Base-by-base conservation (phyloP, 1,140 invertebrate species). In the Drosophila lacertosa region DNA sequence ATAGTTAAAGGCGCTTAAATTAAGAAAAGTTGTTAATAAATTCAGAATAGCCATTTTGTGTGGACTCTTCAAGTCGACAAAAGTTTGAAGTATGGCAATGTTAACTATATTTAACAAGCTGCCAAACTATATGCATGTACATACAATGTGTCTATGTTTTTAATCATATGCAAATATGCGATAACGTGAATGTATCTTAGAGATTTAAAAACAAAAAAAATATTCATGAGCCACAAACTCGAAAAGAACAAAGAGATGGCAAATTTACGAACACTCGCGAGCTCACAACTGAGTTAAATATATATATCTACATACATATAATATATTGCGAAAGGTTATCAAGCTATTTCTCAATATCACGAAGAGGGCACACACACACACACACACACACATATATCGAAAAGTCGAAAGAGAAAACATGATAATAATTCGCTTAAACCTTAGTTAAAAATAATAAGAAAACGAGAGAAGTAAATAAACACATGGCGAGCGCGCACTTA, bases 401-500 rank as follows among this genome's bases (percentile, higher is more conserved):
- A 45, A 64, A 44, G 51, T 22, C 29, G 20, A 58, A 65, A 58
- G 33, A 13, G 24, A 39, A 50, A 29, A 20, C 10, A 37, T 57
- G 33, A 57, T 65, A 29, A 57, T 35, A 57, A 57, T 47, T 64
- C 62, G 62, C 48, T 63, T 10, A 35, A 39, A 54, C 33, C 51
- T 20, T 47, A 58, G 47, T 53, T 45, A 47, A 60, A 32, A 20
- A 67, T 40, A 54, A 55, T 26, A 9, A 11, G n/a, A 29, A 57
- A 42, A 48, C 35, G 13, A 59, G 45, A 58, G 13, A 37, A 35
- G 9, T 9, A 26, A 9, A 39, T 22, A 7, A 44, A 22, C 16
- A n/a, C 45, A 53, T 64, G 51, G 26, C 62, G 54, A 29, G 47
- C 47, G 47, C 64, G 80, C 81, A 81, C 77, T 74, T 67, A 67